phyloP scores from a whole-genome alignment of 2,888 invertebrate genomes.

The Hypsopygia costalis region DNA sequence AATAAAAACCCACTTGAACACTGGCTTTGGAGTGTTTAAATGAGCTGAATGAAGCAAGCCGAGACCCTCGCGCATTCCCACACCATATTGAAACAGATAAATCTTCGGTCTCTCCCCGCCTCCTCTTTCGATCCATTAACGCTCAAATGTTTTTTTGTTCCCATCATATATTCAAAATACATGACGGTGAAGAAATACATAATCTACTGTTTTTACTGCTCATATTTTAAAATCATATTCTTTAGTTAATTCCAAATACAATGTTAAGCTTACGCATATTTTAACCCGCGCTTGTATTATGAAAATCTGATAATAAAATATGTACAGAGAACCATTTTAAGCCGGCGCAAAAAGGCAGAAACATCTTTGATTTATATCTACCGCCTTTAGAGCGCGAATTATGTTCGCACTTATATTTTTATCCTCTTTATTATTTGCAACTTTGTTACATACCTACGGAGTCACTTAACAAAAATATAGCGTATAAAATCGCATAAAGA shows the following conservation, averaged over 20 bases:
- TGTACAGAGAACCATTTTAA: slow-evolving; percentile 48
- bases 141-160: slow-evolving; percentile 31
- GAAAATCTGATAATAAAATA: slow-evolving; percentile 55
- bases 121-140: slow-evolving; percentile 53
- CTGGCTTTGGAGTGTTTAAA: slow-evolving; percentile 28
- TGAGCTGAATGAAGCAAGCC: slow-evolving; percentile 25
- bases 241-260: slow-evolving; percentile 35
- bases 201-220: slow-evolving; percentile 14
- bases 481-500: slow-evolving; percentile 76
- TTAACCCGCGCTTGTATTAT: slow-evolving; percentile 50
- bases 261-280: slow-evolving; percentile 41
- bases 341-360: slow-evolving; percentile 51
- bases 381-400: slow-evolving; percentile 54
- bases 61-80: slow-evolving; percentile 49
- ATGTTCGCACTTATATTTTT: slow-evolving; percentile 62
- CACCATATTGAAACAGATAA: slow-evolving; percentile 68
- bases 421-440: slow-evolving; percentile 65
- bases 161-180: slow-evolving; percentile 16
- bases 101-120: slow-evolving; percentile 58
- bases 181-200: slow-evolving; percentile 8
- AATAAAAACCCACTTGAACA: slow-evolving; percentile 61
- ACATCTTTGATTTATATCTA: slow-evolving; percentile 68
- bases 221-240: slow-evolving; percentile 12
- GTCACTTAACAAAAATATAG: slow-evolving; percentile 74
- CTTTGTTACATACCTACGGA: slow-evolving; percentile 58